These are phyloP conservation scores for Acromyrmex charruanus DNA, from an alignment of 1,140 invertebrate genomes.

Conservation along the genomic window DNA sequence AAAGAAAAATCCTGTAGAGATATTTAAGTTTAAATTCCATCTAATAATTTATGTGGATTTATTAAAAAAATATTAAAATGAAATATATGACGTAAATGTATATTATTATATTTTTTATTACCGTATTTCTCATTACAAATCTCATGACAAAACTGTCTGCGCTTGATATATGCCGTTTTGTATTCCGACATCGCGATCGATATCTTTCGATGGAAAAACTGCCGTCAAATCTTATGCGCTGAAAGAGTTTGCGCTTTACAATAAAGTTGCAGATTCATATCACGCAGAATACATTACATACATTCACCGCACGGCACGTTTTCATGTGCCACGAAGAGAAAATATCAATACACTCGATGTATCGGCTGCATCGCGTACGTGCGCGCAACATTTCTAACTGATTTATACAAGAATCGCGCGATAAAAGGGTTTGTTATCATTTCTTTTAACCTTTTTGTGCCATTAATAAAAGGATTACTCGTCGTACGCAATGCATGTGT, in stretches of 20 bases:
- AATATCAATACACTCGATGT: slow-evolving; percentile 62
- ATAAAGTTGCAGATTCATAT: slow-evolving; percentile 61
- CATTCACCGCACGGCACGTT: slow-evolving; percentile 39
- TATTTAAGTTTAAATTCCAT: neutral
- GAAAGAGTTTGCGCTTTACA: slow-evolving; percentile 49
- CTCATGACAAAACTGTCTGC: neutral
- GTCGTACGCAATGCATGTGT: neutral
- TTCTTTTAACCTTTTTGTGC: slow-evolving; percentile 1
- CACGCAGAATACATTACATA: slow-evolving; percentile 55
- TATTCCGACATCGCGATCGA: neutral
- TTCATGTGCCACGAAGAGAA: slow-evolving; percentile 52
- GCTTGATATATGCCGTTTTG: neutral
- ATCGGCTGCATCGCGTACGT: slow-evolving; percentile 86
- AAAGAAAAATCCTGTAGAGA: neutral
- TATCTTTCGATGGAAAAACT: slow-evolving; percentile 43
- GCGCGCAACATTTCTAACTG: slow-evolving; percentile 38
- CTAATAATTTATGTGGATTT: neutral
- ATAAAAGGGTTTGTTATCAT: slow-evolving; percentile 50
- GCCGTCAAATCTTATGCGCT: slow-evolving; percentile 46
- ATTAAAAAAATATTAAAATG: neutral
- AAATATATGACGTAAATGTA: neutral
- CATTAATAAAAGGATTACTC: neutral
- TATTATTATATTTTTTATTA: neutral
- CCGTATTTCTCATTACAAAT: slow-evolving; percentile 15
- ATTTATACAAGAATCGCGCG: slow-evolving; percentile 54